These are phyloP conservation scores for Pantherophis alleghaniensis DNA, from an alignment of 2,797 vertebrate species.

Conservation along the genomic window DNA sequence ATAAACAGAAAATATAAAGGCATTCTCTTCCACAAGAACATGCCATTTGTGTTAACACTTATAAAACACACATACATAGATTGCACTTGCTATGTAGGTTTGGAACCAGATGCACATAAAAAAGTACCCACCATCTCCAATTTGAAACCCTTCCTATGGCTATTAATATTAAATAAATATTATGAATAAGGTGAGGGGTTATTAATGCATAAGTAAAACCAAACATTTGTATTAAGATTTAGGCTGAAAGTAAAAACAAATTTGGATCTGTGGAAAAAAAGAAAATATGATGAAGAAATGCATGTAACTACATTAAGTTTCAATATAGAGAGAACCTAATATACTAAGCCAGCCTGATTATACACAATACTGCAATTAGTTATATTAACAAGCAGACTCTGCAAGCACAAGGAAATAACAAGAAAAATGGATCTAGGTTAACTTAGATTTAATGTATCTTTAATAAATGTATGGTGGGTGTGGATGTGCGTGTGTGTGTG, in stretches of 20 bases:
- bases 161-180: neutral
- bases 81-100: neutral
- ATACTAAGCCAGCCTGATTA: neutral
- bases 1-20: neutral
- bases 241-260: neutral
- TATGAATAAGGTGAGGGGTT: neutral
- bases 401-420: neutral
- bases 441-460: slow-evolving; percentile 1
- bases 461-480: neutral
- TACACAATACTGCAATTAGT: neutral
- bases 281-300: neutral
- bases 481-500: too few species aligned
- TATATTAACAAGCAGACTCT: neutral
- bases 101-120: neutral
- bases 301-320: neutral
- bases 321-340: neutral
- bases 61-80: neutral
- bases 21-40: neutral
- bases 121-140: neutral
- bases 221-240: neutral
- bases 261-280: neutral
- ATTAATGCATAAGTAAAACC: neutral
- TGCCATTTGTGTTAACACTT: neutral
- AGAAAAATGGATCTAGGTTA: neutral
- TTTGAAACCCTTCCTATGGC: neutral